Evolutionary conservation across 2,113 vertebrate genomes (phyloP).

Genomic region (Caracal caracal): DNA sequence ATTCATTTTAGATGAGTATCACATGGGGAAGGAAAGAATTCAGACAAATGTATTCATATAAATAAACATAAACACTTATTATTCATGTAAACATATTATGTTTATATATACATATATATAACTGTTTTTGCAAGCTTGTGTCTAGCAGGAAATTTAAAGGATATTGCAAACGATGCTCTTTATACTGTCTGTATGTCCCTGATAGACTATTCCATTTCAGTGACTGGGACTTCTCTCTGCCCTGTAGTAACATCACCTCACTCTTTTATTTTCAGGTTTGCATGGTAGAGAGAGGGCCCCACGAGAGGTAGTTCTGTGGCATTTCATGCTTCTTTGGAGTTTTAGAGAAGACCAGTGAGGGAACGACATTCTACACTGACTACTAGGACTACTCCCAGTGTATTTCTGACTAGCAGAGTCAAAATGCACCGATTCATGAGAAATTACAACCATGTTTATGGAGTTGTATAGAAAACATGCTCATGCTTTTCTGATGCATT

Average conservation of each 20-base stretch:
- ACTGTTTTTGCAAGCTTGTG: not conserved
- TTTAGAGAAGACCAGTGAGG: not conserved
- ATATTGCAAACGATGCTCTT: not conserved
- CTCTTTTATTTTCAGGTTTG: not conserved
- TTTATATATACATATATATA: not conserved
- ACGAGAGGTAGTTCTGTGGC: not conserved
- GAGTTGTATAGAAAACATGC: slow-evolving; percentile 30
- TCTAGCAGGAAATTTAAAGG: not conserved
- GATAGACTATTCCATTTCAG: not conserved
- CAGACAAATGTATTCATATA: not conserved
- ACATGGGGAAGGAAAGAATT: not conserved
- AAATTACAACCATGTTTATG: slow-evolving; percentile 11
- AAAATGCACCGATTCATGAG: not conserved
- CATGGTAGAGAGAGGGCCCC: not conserved
- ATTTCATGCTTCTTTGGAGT: not conserved
- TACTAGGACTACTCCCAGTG: not conserved
- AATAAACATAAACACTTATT: not conserved
- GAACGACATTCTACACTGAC: not conserved
- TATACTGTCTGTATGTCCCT: not conserved
- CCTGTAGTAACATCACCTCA: not conserved
- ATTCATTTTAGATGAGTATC: not conserved
- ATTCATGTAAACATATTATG: not conserved
- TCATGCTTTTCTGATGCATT: not conserved
- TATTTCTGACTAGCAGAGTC: not conserved
- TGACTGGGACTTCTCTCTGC: not conserved